Evolutionary conservation across 2,113 vertebrate species (phyloP), one percentile per base, ranked within the genome.

Genomic region (Syngnathoides biaculeatus): DNA sequence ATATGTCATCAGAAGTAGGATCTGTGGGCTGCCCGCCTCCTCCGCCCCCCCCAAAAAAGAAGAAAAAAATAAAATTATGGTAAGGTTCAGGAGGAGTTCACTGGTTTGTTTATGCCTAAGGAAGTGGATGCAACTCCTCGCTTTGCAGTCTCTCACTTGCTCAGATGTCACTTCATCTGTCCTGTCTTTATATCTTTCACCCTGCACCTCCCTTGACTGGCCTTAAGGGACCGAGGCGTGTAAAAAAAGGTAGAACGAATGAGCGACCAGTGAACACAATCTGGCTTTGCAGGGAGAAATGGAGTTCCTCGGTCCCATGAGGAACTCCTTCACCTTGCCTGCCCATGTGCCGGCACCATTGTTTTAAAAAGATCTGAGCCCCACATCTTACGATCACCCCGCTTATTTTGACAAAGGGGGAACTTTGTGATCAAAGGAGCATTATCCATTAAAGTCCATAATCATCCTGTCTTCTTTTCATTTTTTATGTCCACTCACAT

Each of bases 11-110:
- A 50, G 19, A n/a, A 50, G 48, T 10, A 5, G 48, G 7, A 50
- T 50, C 20, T 8, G 19, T n/a, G 20, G 6, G 19, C 19, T 80
- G 74, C 79, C 73, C 82, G 45, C 12, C 45, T n/a, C n/a, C n/a
- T n/a, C n/a, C n/a, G n/a, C 77, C 63, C 75, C 17, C 17, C 52
- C 52, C 5, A 26, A 24, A 43, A 43, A 43, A 43, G n/a, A n/a
- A n/a, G n/a, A n/a, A n/a, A n/a, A n/a, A n/a, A n/a, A n/a, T n/a
- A n/a, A n/a, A n/a, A 90, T 90, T 86, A 89, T 90, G 89, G 90
- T 89, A 90, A 81, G 85, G 89, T 87, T 92, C 87, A 65, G 61
- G 24, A 58, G 75, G 84, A 90, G 90, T 90, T 89, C 89, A 86
- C 63, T 66, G 79, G 73, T 70, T 88, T 79, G n/a, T 79, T 78